Conservation (phyloP, 2,888 invertebrate genomes). For the Furcula furcula region DNA sequence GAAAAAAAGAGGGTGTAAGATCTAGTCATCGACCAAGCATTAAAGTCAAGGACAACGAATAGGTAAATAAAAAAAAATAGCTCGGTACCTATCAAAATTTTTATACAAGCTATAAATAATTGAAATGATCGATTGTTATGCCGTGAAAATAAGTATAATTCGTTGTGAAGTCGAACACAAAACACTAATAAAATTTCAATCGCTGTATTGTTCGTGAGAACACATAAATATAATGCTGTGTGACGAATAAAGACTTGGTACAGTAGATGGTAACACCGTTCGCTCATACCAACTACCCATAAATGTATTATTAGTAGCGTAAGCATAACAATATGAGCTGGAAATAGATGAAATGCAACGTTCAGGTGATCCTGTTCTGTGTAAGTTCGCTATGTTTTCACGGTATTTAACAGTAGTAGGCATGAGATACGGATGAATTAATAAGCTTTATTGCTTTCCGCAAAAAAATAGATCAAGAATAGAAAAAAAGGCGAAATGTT, state of each 20-base stretch:
- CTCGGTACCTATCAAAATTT: no score
- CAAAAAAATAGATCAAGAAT: conserved; percentile 25
- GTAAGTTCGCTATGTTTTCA: conserved; percentile 21
- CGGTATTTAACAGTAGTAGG: conserved; percentile 23
- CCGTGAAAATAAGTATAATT: conserved; percentile 16
- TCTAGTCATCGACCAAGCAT: not conserved
- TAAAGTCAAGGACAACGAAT: no score
- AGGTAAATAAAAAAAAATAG: no score
- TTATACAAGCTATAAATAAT: not conserved
- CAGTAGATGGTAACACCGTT: conserved; percentile 19
- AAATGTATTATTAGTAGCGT: conserved; percentile 60
- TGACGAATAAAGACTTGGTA: conserved; percentile 20
- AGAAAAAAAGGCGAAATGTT: conserved; percentile 21
- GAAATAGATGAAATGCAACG: conserved; percentile 53
- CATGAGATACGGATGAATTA: conserved; percentile 39
- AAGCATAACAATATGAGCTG: conserved; percentile 55
- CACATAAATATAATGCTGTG: conserved; percentile 22
- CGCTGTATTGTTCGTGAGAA: conserved; percentile 56
- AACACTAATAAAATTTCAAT: conserved; percentile 51
- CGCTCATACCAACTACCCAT: conserved; percentile 32
- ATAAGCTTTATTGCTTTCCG: conserved; percentile 40
- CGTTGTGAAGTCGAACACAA: conserved; percentile 27
- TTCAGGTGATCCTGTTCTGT: conserved; percentile 38
- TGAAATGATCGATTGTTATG: conserved; percentile 13
- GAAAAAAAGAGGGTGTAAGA: not conserved